A percentile compares a stretch with the other conserved stretches of the same genome.
Evolutionary conservation across 1,140 invertebrate genomes (phyloP).

Genomic region (Drosophila parabipectinata): DNA sequence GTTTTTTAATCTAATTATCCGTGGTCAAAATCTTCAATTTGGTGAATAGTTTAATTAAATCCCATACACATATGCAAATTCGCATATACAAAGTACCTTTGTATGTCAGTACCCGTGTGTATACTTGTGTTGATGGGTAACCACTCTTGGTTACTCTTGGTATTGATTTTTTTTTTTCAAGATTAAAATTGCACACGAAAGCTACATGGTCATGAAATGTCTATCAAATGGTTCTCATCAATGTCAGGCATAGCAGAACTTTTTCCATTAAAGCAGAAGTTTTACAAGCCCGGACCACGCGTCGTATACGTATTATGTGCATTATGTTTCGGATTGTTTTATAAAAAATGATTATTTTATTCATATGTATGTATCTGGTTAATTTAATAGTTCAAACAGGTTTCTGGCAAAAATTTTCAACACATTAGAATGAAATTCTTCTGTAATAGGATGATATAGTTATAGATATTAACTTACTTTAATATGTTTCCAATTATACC

Average conservation of each 20-base stretch:
- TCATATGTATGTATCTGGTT: too few species aligned
- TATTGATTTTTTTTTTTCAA: constrained; percentile 65
- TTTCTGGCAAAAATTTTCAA: too few species aligned
- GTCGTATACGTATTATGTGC: too few species aligned
- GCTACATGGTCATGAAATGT: constrained; percentile 58
- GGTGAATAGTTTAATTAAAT: not conserved
- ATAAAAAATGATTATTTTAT: too few species aligned
- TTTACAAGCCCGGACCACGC: not conserved
- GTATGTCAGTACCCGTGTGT: not conserved
- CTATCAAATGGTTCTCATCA: constrained; percentile 52
- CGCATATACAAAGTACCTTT: not conserved
- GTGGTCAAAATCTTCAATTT: constrained; percentile 33
- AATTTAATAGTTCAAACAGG: too few species aligned
- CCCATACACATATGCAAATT: not conserved
- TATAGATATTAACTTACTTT: too few species aligned
- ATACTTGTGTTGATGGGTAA: constrained; percentile 62
- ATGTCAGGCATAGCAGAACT: constrained; percentile 51
- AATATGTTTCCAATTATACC: constrained; percentile 11
- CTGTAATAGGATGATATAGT: too few species aligned
- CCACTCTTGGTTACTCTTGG: constrained; percentile 47
- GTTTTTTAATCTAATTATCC: constrained; percentile 60
- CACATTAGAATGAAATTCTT: too few species aligned
- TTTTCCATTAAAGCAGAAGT: constrained; percentile 48
- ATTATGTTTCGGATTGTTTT: too few species aligned
- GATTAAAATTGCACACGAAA: constrained; percentile 67